phyloP scores from a whole-genome alignment of 2,113 vertebrate genomes.

The Ovibos moschatus region DNA sequence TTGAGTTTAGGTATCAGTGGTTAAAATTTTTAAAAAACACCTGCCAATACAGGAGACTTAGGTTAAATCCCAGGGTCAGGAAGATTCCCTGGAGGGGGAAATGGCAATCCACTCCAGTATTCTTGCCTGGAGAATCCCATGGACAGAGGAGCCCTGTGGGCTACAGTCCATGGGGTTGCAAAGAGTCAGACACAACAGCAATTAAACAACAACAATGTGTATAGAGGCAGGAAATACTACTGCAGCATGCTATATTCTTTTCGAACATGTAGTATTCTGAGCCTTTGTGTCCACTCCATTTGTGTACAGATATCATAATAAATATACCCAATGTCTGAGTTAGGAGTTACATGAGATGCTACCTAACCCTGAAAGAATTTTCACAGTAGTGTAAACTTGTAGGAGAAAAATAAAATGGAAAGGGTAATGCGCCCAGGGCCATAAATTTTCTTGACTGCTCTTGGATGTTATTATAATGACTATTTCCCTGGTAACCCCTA shows the following conservation, averaged over 20 bases:
- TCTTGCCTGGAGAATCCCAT: neutral
- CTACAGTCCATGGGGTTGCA: neutral
- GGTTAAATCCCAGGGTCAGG: neutral
- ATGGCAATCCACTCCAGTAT: neutral
- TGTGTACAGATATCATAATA: neutral
- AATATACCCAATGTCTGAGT: neutral
- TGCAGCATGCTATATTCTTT: neutral
- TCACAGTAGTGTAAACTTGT: neutral
- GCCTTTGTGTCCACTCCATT: neutral
- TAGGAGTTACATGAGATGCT: neutral
- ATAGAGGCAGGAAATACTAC: neutral
- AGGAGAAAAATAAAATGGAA: neutral
- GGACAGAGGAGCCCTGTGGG: neutral
- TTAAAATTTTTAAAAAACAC: neutral
- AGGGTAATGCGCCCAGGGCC: neutral
- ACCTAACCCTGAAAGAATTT: neutral
- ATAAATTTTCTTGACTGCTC: neutral
- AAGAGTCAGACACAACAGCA: neutral
- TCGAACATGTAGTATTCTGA: neutral
- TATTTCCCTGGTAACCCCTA: neutral
- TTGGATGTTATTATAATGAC: neutral
- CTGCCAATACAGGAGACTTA: neutral
- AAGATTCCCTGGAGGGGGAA: neutral
- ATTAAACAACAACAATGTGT: neutral
- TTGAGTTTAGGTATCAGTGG: neutral